Percentiles rank a stretch among this genome's conserved stretches.
phyloP scores from a whole-genome alignment of 2,113 vertebrate genomes.

The Clarias magur region DNA sequence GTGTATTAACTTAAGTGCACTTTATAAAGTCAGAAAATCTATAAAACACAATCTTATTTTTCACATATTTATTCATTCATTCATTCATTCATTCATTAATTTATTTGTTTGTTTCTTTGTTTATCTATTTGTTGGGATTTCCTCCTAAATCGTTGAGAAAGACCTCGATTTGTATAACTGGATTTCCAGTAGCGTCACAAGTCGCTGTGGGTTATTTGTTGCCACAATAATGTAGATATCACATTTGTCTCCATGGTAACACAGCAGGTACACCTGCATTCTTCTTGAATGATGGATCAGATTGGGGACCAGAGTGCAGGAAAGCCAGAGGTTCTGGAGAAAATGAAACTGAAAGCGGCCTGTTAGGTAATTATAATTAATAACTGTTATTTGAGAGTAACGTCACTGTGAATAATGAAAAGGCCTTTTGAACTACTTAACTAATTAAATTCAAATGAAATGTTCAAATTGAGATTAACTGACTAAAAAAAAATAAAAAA shows the following conservation, averaged over 20 bases:
- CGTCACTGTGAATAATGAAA: background rate
- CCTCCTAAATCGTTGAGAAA: background rate
- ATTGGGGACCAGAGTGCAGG: background rate
- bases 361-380: background rate
- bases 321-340: background rate
- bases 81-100: too few relatives aligned
- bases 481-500: background rate
- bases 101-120: too few relatives aligned
- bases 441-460: background rate
- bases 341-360: constrained; percentile 45
- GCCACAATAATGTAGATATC: background rate
- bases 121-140: background rate
- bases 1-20: background rate
- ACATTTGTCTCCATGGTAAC: background rate
- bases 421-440: background rate
- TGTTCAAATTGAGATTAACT: background rate
- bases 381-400: background rate
- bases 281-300: background rate
- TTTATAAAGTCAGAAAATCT: background rate
- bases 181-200: background rate
- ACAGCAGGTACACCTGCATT: background rate
- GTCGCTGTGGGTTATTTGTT: background rate
- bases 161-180: background rate
- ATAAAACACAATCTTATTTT: background rate
- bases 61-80: background rate